Percentiles rank a stretch among this genome's conserved stretches.
Conservation (phyloP, 2,888 invertebrate species). For the Brachypterus glaber region DNA sequence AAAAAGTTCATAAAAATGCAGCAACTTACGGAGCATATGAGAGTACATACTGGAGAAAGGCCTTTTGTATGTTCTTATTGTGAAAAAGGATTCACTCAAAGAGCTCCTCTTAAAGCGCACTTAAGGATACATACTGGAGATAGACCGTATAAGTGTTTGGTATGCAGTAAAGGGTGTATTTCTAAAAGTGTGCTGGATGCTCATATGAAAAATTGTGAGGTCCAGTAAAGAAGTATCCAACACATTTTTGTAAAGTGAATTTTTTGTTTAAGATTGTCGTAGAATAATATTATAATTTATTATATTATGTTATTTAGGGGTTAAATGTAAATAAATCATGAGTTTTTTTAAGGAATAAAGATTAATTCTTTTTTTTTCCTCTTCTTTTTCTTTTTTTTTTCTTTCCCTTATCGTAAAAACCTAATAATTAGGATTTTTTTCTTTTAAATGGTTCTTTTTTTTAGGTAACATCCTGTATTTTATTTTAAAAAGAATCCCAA, state of each 20-base stretch:
- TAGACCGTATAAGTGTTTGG: conserved; percentile 43
- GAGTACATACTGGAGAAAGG: conserved; percentile 51
- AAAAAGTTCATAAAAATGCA: conserved; percentile 31
- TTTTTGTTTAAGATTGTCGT: conserved; percentile 1
- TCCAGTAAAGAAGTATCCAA: background rate
- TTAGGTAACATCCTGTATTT: too few species aligned
- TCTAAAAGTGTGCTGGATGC: conserved; percentile 38
- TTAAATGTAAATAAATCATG: too few species aligned
- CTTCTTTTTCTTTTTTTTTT: too few species aligned
- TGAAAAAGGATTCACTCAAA: conserved; percentile 35
- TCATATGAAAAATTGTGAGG: conserved; percentile 41
- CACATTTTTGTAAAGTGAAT: background rate
- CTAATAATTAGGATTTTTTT: too few species aligned
- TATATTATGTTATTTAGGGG: background rate
- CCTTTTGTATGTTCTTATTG: conserved; percentile 44
- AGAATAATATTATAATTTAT: conserved; percentile 1
- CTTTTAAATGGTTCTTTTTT: too few species aligned
- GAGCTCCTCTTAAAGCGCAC: conserved; percentile 44
- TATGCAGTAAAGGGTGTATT: conserved; percentile 45
- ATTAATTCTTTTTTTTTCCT: too few species aligned
- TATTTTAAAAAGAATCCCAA: too few species aligned
- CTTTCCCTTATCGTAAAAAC: too few species aligned
- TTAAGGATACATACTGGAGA: conserved; percentile 47
- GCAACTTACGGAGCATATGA: conserved; percentile 41
- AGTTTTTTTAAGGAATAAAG: too few species aligned